A percentile compares a stretch with the other conserved stretches of the same genome.
Evolutionary conservation across 1,140 invertebrate genomes (phyloP).

Genomic region (Lanistes nyassanus): DNA sequence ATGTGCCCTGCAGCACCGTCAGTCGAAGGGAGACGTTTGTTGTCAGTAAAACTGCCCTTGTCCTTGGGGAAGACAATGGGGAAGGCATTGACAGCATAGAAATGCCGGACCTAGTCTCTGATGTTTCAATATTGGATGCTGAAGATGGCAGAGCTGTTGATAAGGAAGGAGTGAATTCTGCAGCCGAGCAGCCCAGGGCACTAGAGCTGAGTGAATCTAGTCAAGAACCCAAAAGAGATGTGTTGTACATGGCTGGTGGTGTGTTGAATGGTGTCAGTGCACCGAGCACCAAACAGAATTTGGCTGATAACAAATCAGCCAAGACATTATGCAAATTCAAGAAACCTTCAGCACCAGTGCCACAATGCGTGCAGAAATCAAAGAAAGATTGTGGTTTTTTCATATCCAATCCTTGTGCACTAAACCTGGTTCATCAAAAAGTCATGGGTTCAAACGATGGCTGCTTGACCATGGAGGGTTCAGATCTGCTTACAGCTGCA

Average conservation of each 20-base stretch:
- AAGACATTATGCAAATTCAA: too few relatives aligned
- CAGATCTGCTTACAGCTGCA: background rate
- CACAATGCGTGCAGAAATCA: too few relatives aligned
- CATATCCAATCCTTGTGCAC: constrained; percentile 9
- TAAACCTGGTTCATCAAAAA: background rate
- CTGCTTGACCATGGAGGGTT: background rate
- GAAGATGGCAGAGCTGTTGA: background rate
- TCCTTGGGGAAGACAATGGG: background rate
- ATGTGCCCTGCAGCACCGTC: too few relatives aligned
- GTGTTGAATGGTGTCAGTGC: too few relatives aligned
- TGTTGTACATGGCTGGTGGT: too few relatives aligned
- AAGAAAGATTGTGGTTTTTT: constrained; percentile 22
- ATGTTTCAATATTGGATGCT: background rate
- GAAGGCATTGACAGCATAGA: constrained; percentile 13
- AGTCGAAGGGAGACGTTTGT: constrained; percentile 35
- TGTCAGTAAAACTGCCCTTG: background rate
- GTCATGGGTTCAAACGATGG: background rate
- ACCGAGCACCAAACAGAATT: too few relatives aligned
- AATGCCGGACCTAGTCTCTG: constrained; percentile 13
- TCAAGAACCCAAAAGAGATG: too few relatives aligned
- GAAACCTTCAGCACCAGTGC: too few relatives aligned
- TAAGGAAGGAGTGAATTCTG: background rate
- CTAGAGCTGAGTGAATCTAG: too few relatives aligned
- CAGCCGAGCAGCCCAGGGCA: too few relatives aligned
- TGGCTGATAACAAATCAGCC: too few relatives aligned